Evolutionary conservation across 2,113 vertebrate genomes (phyloP).

Genomic region (Carassius carassius): DNA sequence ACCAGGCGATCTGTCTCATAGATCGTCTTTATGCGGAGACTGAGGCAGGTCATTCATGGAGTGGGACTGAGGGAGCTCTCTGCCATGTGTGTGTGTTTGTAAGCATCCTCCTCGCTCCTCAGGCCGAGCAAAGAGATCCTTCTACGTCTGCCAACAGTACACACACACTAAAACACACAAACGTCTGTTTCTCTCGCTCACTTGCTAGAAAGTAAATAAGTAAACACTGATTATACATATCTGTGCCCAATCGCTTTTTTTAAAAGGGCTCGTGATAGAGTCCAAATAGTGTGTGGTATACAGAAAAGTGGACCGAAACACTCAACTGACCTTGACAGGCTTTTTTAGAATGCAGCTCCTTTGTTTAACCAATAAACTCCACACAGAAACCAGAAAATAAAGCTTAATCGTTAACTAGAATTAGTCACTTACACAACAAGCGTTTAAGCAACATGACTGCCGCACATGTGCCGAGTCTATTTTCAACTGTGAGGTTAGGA

Average conservation of each 20-base stretch:
- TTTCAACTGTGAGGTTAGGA: not conserved
- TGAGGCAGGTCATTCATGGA: constrained; percentile 76
- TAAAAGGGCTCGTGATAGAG: not conserved
- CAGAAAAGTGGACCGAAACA: constrained; percentile 25
- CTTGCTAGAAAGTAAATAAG: constrained; percentile 27
- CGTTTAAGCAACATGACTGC: not conserved
- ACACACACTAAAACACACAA: constrained; percentile 48
- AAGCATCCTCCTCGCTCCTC: constrained; percentile 36
- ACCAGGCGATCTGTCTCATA: constrained; percentile 66
- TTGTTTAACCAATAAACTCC: constrained; percentile 7
- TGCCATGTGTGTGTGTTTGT: constrained; percentile 50
- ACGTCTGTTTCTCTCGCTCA: constrained; percentile 26
- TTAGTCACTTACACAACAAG: not conserved
- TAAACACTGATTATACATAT: constrained; percentile 24
- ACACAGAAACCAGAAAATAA: constrained; percentile 1
- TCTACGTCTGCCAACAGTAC: constrained; percentile 44
- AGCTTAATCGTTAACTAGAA: constrained; percentile 20
- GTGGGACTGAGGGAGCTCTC: constrained; percentile 59
- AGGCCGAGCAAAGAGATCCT: constrained; percentile 49
- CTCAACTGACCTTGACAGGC: constrained; percentile 36
- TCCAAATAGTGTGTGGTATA: constrained; percentile 4
- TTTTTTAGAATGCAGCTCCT: constrained; percentile 1
- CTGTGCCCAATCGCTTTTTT: constrained; percentile 5
- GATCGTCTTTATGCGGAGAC: constrained; percentile 74
- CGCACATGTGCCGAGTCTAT: not conserved